Evolutionary conservation across 1,140 invertebrate species (phyloP).

Genomic region (Panonychus citri): DNA sequence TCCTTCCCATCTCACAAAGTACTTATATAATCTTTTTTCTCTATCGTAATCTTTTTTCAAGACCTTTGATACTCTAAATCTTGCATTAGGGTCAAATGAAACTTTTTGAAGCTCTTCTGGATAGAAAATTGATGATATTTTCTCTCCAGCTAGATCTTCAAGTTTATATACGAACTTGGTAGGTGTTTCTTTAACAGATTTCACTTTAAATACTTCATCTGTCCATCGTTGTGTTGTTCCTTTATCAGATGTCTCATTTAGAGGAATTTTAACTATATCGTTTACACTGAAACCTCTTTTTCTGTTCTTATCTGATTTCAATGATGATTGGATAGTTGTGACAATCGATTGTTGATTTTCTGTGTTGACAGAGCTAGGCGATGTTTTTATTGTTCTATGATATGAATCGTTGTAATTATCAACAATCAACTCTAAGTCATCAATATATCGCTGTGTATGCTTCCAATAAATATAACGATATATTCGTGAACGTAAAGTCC

Average conservation of each 20-base stretch:
- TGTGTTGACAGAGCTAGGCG: neutral
- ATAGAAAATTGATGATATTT: neutral
- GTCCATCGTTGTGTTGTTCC: neutral
- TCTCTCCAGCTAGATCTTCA: neutral
- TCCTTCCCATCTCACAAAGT: neutral
- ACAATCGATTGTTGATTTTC: too few species aligned
- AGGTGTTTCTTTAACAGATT: neutral
- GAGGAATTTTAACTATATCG: too few species aligned
- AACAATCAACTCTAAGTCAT: neutral
- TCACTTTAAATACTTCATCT: neutral
- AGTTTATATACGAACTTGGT: neutral
- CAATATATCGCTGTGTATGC: neutral
- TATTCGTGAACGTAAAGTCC: slow-evolving; percentile 20
- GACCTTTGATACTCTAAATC: neutral
- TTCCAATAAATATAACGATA: neutral
- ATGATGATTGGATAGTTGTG: too few species aligned
- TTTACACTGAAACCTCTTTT: too few species aligned
- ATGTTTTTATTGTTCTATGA: neutral
- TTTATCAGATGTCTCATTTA: neutral
- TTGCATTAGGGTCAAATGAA: too few species aligned
- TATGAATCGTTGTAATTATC: neutral
- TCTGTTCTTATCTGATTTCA: too few species aligned
- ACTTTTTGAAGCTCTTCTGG: neutral
- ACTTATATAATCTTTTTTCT: neutral
- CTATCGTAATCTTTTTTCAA: neutral